Conservation (phyloP, 2,113 vertebrate genomes). For the Piprites chloris region DNA sequence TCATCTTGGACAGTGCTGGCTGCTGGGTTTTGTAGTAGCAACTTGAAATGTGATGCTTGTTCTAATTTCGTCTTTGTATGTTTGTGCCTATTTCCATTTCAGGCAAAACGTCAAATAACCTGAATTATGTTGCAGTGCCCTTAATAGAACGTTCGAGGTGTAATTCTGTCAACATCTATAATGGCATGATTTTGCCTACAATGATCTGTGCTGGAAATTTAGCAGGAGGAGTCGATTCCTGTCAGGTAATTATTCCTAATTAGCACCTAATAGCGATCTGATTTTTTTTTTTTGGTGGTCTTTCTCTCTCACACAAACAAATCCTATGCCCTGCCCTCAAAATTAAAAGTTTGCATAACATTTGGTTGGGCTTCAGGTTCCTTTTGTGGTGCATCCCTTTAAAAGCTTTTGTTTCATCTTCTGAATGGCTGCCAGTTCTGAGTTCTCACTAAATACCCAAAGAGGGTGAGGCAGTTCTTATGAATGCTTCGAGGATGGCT, state of each 20-base stretch:
- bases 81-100: neutral
- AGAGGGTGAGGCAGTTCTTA: neutral
- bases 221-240: slow-evolving; percentile 80
- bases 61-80: neutral
- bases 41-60: neutral
- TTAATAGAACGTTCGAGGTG: slow-evolving; percentile 77
- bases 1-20: neutral
- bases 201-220: slow-evolving; percentile 90
- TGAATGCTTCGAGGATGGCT: neutral
- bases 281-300: neutral
- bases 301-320: neutral
- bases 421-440: neutral
- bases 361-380: neutral
- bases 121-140: slow-evolving; percentile 76
- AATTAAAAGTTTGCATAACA: neutral
- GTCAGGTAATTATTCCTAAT: slow-evolving; percentile 79
- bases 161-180: slow-evolving; percentile 69
- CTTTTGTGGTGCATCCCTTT: neutral
- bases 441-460: neutral
- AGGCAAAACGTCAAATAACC: slow-evolving; percentile 72
- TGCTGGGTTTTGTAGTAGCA: neutral
- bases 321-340: neutral
- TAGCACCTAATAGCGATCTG: neutral
- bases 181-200: slow-evolving; percentile 70
- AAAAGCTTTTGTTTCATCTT: neutral